Evolutionary conservation across 2,888 invertebrate species (phyloP).

Genomic region (Plebejus anna): DNA sequence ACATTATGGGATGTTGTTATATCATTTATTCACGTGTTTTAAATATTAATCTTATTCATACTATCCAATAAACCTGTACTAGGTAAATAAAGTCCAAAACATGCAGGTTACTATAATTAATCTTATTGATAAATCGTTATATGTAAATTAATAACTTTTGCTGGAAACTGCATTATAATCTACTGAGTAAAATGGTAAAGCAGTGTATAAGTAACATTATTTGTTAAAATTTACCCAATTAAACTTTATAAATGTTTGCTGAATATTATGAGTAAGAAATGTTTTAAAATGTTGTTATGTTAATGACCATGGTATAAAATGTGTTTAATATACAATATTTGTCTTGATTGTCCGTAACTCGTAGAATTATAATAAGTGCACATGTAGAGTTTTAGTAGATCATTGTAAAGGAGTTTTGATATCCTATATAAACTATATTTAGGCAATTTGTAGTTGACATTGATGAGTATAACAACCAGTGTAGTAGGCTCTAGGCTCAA

Average conservation of each 20-base stretch:
- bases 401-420: constrained; percentile 1
- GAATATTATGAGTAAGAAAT: background rate
- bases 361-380: background rate
- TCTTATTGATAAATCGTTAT: no score
- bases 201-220: background rate
- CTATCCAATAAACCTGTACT: background rate
- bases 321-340: background rate
- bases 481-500: background rate
- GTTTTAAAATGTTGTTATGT: background rate
- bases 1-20: background rate
- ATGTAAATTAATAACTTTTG: no score
- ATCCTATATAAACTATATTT: background rate
- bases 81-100: no score
- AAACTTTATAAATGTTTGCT: background rate
- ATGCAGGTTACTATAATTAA: no score
- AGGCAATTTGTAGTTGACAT: background rate
- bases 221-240: background rate
- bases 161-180: no score
- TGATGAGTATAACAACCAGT: background rate
- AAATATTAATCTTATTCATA: background rate
- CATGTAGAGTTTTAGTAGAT: background rate
- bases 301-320: background rate
- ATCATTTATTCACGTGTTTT: background rate
- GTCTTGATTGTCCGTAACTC: background rate
- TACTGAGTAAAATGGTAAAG: no score